These are phyloP conservation scores for Tokudaia muenninki DNA, from an alignment of 2,797 vertebrate genomes.

Conservation along the genomic window DNA sequence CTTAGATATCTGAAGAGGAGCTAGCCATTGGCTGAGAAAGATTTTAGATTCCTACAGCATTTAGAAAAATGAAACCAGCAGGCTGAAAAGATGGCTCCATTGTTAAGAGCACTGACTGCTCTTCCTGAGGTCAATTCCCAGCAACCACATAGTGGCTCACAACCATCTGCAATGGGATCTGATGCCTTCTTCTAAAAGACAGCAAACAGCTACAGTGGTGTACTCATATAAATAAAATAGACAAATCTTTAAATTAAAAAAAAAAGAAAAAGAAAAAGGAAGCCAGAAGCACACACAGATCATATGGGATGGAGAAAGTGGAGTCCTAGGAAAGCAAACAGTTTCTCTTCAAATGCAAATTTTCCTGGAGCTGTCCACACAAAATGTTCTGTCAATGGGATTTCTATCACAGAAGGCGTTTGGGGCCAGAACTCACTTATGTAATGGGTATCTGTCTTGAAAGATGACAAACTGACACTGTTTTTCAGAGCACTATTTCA, in stretches of 20 bases:
- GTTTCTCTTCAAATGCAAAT: neutral
- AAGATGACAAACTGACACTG: neutral
- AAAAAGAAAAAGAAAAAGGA: neutral
- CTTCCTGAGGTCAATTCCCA: no score
- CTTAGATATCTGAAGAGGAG: neutral
- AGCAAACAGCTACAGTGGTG: no score
- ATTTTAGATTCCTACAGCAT: neutral
- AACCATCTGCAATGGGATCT: no score
- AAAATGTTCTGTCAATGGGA: neutral
- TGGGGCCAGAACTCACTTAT: neutral
- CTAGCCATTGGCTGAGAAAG: neutral
- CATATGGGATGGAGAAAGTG: neutral
- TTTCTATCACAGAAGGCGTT: neutral
- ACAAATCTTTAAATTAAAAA: neutral
- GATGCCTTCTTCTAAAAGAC: no score
- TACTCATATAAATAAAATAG: no score
- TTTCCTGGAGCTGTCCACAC: constrained; percentile 20
- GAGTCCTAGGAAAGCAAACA: neutral
- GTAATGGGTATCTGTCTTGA: neutral
- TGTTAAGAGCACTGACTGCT: no score
- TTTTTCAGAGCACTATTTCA: constrained; percentile 16
- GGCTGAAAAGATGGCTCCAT: no score
- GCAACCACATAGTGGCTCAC: no score
- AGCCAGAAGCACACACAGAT: constrained; percentile 4
- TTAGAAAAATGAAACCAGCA: neutral